These are phyloP conservation scores for Dicaeum eximium DNA, from an alignment of 2,113 vertebrate genomes.

Conservation along the genomic window DNA sequence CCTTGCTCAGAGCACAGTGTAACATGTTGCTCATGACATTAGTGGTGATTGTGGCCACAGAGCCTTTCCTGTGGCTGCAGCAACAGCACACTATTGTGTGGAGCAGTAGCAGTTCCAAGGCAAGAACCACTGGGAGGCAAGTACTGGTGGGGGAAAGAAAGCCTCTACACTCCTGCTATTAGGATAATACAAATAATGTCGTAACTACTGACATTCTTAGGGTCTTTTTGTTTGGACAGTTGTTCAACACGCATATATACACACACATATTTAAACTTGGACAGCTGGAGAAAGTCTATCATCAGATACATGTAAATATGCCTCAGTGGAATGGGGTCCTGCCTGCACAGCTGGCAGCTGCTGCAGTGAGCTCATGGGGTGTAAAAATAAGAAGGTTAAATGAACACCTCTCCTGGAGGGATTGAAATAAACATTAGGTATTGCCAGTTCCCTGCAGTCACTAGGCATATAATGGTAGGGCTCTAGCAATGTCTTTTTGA, in stretches of 20 bases:
- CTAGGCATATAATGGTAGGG: not conserved
- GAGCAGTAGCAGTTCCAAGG: not conserved
- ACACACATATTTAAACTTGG: not conserved
- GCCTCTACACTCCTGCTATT: not conserved
- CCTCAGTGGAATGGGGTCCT: not conserved
- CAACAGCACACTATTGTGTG: not conserved
- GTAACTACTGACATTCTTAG: not conserved
- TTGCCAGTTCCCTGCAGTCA: not conserved
- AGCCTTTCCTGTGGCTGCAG: not conserved
- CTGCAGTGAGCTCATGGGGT: not conserved
- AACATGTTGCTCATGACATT: rapidly evolving
- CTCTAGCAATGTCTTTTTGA: not conserved
- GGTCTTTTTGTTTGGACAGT: slow-evolving; percentile 31
- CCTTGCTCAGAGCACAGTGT: not conserved
- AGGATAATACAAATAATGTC: not conserved
- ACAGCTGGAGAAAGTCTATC: slow-evolving; percentile 1
- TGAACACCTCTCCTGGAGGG: not conserved
- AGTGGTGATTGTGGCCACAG: not conserved
- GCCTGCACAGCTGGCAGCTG: not conserved
- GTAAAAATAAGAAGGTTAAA: not conserved
- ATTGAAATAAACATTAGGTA: not conserved
- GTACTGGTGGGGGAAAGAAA: not conserved
- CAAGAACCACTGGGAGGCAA: not conserved
- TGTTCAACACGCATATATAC: not conserved
- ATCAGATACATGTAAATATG: not conserved